Base-by-base conservation (phyloP, 1,140 invertebrate genomes). In the Telenomus remus region DNA sequence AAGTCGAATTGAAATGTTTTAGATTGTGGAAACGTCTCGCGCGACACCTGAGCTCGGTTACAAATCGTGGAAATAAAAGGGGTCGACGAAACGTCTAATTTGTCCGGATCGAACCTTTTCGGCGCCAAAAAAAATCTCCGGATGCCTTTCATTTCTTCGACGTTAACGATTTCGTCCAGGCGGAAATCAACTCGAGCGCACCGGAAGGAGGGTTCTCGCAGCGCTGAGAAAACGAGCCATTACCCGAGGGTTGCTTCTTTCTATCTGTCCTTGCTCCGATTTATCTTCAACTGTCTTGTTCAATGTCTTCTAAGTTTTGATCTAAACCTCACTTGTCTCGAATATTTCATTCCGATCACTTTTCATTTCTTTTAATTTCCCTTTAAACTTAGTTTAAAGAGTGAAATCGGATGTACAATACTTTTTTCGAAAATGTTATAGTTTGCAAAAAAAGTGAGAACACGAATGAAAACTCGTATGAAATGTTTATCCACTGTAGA, bases 161-260 rank as follows among this genome's bases (percentile, higher is more conserved):
- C 59, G 72, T 64, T 76, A 76, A 76, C 72, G 65, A 76, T 76
- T 42, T 34, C 42, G 39, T 39, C 53, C 47, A 49, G 60, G 60
- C 72, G 72, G 72, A 76, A 76, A 69, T 69, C 65, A 76, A 69
- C 59, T 69, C 54, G 60, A 76, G 57, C 46, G 44, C 55, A 63
- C 72, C 72, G 72, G 64, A 75, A 69, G 47, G 64, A 68, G 64
- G 72, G 64, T 59, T 39, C 19, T 74, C 64, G 64, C 34, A 63
- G 19, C 34, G 34, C 51, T 63, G 65, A 75, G 72, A 75, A 75
- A 75, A 75, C 64, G 59, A 75, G 72, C 64, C 44, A 65, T 69
- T 75, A 75, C 64, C 51, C 60, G 65, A 74, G 79, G 71, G 16
- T 35, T 15, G 19, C 42, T 46, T 55, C 14, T 48, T 7, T 19